Base-by-base conservation (phyloP, 2,888 invertebrate genomes). In the Orthosia gracilis region DNA sequence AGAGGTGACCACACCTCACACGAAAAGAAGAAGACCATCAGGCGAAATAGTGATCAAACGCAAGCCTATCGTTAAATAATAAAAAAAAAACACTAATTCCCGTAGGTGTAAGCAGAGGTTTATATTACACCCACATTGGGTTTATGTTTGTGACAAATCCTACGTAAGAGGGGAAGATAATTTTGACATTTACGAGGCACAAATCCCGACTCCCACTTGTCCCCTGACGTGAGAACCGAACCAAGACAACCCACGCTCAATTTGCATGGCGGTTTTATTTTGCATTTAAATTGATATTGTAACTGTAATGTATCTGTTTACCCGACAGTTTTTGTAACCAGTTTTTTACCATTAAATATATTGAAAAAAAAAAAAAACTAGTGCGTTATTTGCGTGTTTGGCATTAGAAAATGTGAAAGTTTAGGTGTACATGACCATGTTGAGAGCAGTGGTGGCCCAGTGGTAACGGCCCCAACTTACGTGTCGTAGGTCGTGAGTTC, bases 331-430 rank as follows among this genome's bases (percentile, higher is more conserved):
- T 40, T 58, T 4, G 13, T 13, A n/a, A n/a, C n/a, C n/a, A n/a
- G n/a, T 11, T 12, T n/a, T 59, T 40, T 18, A 40, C 31, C 12
- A 59, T 40, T 26, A 40, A 1, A 40, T n/a, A 52, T 7, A 18
- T 15, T n/a, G 45, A 54, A 54, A 12, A 59, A 68, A 17, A 12
- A 59, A 68, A 17, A 45, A 49, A 13, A 47, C 7, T 3, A 63
- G 64, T 50, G 31, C 4, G 17, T 40, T 26, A 62, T 63, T 68
- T 21, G 68, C 68, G 47, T 68, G 64, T 31, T 26, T 3, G 31
- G 23, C 18, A 50, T 18, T 49, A 21, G 4, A 4, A 21, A 55
- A 52, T 12, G 23, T 40, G 69, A 66, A 69, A 66, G 50, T 66
- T 45, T 45, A 0, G 13, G 59, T n/a, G 23, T 55, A 0, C 15